phyloP scores from a whole-genome alignment of 2,797 vertebrate genomes.

The Myotis vivesi region DNA sequence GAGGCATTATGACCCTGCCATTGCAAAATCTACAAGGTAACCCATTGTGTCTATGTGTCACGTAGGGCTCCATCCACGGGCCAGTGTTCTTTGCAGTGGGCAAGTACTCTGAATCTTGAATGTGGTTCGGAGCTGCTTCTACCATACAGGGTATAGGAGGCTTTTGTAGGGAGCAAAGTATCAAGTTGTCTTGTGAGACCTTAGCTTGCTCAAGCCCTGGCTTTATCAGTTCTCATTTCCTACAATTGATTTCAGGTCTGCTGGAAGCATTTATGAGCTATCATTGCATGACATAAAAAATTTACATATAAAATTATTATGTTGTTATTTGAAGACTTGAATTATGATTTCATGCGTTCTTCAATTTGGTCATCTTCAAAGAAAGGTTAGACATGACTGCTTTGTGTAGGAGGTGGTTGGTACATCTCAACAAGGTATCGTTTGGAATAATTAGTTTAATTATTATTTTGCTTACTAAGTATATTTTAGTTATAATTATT shows the following conservation, averaged over 20 bases:
- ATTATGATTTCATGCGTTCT: background rate
- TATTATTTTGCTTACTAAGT: conserved; percentile 11
- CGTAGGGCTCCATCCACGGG: background rate
- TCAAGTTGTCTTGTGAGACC: background rate
- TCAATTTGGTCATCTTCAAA: background rate
- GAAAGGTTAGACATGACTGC: background rate
- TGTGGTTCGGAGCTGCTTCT: background rate
- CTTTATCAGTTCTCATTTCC: background rate
- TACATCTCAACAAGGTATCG: background rate
- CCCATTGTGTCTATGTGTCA: background rate
- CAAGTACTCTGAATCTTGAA: background rate
- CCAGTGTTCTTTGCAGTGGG: background rate
- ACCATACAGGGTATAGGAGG: background rate
- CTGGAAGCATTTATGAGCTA: background rate
- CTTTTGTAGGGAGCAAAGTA: background rate
- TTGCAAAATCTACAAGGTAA: conserved; percentile 99
- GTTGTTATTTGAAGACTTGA: background rate
- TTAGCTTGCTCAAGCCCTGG: background rate
- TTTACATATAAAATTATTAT: background rate
- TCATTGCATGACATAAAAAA: background rate
- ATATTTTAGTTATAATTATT: background rate
- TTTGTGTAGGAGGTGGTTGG: background rate
- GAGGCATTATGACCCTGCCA: conserved; percentile 98
- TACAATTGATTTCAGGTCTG: background rate
- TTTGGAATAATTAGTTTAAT: conserved; percentile 15